A percentile compares a stretch with the other conserved stretches of the same genome.
Evolutionary conservation across 2,113 vertebrate genomes (phyloP).

Genomic region (Albula glossodonta): DNA sequence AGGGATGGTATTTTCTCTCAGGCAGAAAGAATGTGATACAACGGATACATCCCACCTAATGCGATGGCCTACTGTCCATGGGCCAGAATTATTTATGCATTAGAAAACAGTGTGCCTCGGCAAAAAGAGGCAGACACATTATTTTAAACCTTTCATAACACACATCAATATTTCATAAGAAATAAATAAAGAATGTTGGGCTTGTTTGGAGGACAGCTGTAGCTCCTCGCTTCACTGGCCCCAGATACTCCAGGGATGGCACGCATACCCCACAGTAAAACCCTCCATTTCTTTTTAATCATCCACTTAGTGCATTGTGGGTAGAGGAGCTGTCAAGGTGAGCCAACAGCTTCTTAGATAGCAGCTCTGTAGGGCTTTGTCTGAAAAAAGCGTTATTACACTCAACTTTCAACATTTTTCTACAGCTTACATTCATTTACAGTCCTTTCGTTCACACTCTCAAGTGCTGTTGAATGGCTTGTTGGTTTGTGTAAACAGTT

Average conservation of each 20-base stretch:
- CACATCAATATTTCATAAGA: constrained; percentile 99
- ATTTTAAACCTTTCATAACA: constrained; percentile 99
- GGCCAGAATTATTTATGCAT: constrained; percentile 98
- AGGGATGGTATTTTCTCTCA: constrained; percentile 98
- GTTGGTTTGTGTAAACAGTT: neutral
- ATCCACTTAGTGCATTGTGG: constrained; percentile 97
- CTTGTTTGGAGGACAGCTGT: constrained; percentile 99
- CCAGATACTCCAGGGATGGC: constrained; percentile 84
- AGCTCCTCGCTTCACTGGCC: constrained; percentile 89
- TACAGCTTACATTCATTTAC: constrained; percentile 2
- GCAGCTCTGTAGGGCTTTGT: constrained; percentile 44
- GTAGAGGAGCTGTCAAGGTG: constrained; percentile 92
- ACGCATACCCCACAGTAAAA: constrained; percentile 92
- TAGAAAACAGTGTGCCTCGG: constrained; percentile 88
- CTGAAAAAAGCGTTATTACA: constrained; percentile 42
- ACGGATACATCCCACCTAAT: constrained; percentile 84
- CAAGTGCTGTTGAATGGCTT: neutral
- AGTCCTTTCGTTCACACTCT: neutral
- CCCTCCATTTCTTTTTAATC: constrained; percentile 99
- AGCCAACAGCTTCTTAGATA: constrained; percentile 69
- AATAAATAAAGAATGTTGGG: constrained; percentile 99
- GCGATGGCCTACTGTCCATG: constrained; percentile 81
- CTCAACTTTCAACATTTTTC: constrained; percentile 43
- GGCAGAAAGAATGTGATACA: constrained; percentile 99
- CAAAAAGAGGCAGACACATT: constrained; percentile 90